Conservation (phyloP, 2,797 vertebrate genomes). For the Malacoctenus gilli region DNA sequence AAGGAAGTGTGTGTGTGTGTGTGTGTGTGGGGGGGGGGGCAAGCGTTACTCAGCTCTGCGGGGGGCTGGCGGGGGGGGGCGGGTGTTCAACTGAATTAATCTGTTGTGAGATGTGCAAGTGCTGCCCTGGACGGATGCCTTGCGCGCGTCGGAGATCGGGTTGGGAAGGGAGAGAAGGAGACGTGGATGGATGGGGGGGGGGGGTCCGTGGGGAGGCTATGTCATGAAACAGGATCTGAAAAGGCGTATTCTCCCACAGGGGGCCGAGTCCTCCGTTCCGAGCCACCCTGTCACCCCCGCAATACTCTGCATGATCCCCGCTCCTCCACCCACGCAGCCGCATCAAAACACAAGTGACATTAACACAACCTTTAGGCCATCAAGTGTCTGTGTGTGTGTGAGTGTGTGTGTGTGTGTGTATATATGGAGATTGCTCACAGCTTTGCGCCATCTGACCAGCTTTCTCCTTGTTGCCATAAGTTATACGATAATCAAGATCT, state of each 20-base stretch:
- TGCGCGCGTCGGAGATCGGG: conserved; percentile 36
- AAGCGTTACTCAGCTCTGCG: conserved; percentile 66
- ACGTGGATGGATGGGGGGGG: background rate
- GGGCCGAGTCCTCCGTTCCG: conserved; percentile 41
- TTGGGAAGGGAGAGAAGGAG: conserved; percentile 25
- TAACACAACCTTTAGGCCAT: conserved; percentile 18
- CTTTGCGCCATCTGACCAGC: conserved; percentile 7
- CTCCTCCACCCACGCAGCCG: conserved; percentile 24
- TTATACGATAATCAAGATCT: no score
- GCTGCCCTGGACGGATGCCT: conserved; percentile 41
- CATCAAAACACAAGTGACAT: conserved; percentile 36
- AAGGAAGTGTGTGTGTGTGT: no score
- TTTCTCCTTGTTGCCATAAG: no score
- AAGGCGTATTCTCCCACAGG: conserved; percentile 57
- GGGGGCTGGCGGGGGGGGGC: conserved; percentile 62
- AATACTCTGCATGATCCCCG: conserved; percentile 34
- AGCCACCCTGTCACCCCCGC: conserved; percentile 38
- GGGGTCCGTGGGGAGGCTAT: conserved; percentile 35
- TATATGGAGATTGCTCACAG: background rate
- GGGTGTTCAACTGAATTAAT: conserved; percentile 64
- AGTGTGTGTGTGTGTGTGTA: no score
- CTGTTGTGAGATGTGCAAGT: conserved; percentile 68
- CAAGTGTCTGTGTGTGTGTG: conserved; percentile 1
- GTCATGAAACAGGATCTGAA: conserved; percentile 66
- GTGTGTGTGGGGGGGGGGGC: conserved; percentile 21